Evolutionary conservation across 2,888 invertebrate genomes (phyloP).

Genomic region (Drosophila mimica): DNA sequence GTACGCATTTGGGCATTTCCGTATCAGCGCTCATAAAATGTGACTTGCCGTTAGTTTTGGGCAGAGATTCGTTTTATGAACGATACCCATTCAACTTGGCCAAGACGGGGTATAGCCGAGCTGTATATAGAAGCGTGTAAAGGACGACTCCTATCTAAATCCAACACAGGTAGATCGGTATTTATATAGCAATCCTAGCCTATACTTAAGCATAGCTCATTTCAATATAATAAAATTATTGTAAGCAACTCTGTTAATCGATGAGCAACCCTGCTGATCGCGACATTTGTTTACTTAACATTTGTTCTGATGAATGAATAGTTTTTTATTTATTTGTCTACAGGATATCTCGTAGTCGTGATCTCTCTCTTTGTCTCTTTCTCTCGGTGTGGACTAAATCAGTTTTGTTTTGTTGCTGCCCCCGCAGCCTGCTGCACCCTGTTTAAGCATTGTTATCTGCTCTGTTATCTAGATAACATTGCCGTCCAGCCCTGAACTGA

Average conservation of each 20-base stretch:
- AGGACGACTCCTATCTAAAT: not conserved
- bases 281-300: not conserved
- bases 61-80: conserved; percentile 65
- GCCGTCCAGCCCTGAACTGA: conserved; percentile 65
- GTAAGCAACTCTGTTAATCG: not conserved
- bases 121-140: not conserved
- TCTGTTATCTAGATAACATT: conserved; percentile 62
- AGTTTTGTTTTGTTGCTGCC: conserved; percentile 4
- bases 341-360: conserved; percentile 1
- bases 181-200: not conserved
- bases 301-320: not conserved
- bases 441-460: conserved; percentile 59
- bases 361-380: not conserved
- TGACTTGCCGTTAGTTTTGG: conserved; percentile 52
- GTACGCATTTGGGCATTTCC: conserved; percentile 43
- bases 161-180: not conserved
- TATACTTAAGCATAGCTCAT: not conserved
- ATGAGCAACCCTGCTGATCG: not conserved
- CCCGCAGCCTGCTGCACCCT: not conserved
- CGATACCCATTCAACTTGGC: not conserved
- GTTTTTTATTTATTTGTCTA: not conserved
- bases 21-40: conserved; percentile 63
- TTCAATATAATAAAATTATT: not conserved
- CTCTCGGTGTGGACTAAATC: not conserved
- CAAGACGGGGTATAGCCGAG: not conserved